phyloP scores from a whole-genome alignment of 2,888 invertebrate species.

The Parnassius smintheus region DNA sequence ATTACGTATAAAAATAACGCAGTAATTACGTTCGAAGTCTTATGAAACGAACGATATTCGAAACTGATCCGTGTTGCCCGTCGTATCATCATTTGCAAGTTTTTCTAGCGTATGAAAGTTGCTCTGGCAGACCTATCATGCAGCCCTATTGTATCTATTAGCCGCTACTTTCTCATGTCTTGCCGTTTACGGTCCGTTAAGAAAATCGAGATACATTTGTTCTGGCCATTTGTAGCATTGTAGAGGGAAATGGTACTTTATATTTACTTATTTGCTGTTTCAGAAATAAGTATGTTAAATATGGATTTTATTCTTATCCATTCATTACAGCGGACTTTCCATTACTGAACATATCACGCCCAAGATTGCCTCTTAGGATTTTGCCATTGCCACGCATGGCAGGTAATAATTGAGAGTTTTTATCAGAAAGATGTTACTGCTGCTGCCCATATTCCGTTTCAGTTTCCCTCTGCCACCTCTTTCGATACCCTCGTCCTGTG shows the following conservation, averaged over 20 bases:
- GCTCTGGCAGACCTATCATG: constrained; percentile 58
- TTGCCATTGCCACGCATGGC: too few relatives aligned
- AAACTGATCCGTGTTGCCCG: constrained; percentile 51
- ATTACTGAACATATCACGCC: too few relatives aligned
- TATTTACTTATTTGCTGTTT: constrained; percentile 28
- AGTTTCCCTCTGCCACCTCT: too few relatives aligned
- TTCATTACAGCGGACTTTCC: too few relatives aligned
- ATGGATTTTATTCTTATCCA: too few relatives aligned
- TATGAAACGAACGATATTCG: constrained; percentile 62
- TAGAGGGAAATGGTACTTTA: constrained; percentile 42
- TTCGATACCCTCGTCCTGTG: too few relatives aligned
- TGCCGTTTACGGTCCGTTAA: constrained; percentile 74
- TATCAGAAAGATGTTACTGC: too few relatives aligned
- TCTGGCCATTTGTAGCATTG: constrained; percentile 49
- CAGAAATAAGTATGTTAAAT: background rate
- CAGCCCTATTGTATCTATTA: constrained; percentile 80
- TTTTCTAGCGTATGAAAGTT: constrained; percentile 73
- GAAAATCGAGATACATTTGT: constrained; percentile 72
- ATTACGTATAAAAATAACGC: too few relatives aligned
- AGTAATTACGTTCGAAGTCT: constrained; percentile 61
- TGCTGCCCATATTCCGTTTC: too few relatives aligned
- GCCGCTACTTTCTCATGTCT: constrained; percentile 76
- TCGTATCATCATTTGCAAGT: constrained; percentile 54
- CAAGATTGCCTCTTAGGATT: too few relatives aligned
- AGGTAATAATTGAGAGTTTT: too few relatives aligned